phyloP scores from a whole-genome alignment of 1,140 invertebrate species.

The Rhynchophorus ferrugineus region DNA sequence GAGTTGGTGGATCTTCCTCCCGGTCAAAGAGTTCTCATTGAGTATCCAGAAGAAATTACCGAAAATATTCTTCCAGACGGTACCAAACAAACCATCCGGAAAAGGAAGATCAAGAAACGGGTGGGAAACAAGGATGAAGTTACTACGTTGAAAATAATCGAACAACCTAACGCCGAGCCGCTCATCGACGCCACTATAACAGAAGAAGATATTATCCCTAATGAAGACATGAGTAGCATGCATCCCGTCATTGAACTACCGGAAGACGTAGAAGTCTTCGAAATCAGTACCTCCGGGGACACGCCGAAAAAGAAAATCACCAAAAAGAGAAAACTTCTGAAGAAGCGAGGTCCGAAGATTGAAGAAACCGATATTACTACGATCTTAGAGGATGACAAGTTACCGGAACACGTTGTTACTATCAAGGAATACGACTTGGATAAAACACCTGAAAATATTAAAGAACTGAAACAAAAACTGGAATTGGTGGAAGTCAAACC shows the following conservation, averaged over 20 bases:
- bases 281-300: slow-evolving; percentile 40
- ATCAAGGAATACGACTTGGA: slow-evolving; percentile 22
- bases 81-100: slow-evolving; percentile 20
- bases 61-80: slow-evolving; percentile 9
- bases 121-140: slow-evolving; percentile 28
- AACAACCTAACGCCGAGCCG: slow-evolving; percentile 19
- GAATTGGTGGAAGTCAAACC: slow-evolving; percentile 29
- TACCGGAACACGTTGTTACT: slow-evolving; percentile 31
- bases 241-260: slow-evolving; percentile 34
- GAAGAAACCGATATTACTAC: slow-evolving; percentile 37
- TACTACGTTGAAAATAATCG: slow-evolving; percentile 18
- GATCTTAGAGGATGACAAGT: slow-evolving; percentile 36
- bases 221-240: slow-evolving; percentile 15
- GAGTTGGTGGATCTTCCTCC: slow-evolving; percentile 13
- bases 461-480: slow-evolving; percentile 19
- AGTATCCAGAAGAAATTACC: slow-evolving; percentile 21
- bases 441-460: slow-evolving; percentile 9
- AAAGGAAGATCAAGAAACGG: slow-evolving; percentile 24
- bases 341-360: slow-evolving; percentile 30
- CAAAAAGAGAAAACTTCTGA: slow-evolving; percentile 32
- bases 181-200: slow-evolving; percentile 14
- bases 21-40: slow-evolving; percentile 19
- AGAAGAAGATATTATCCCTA: slow-evolving; percentile 17
- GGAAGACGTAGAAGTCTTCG: slow-evolving; percentile 42
- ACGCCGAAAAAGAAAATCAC: slow-evolving; percentile 37